Conservation (phyloP, 1,140 invertebrate genomes). For the Drosophila eugracilis region DNA sequence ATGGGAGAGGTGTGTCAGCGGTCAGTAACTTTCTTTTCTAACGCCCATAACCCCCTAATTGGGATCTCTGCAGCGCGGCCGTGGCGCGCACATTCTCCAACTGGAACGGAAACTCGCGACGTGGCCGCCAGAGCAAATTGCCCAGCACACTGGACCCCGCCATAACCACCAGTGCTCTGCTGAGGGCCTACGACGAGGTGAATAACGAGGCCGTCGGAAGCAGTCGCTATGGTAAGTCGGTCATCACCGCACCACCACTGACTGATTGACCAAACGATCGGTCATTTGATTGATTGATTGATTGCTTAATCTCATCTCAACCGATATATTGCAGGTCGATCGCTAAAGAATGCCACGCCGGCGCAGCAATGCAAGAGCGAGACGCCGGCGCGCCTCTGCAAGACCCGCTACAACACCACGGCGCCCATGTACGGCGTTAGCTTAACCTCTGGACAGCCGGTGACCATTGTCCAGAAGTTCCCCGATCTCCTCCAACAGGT, state of each 20-base stretch:
- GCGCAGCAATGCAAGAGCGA: constrained; percentile 85
- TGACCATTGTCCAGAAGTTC: constrained; percentile 97
- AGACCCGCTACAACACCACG: constrained; percentile 95
- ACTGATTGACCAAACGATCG: constrained; percentile 34
- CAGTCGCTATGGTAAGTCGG: constrained; percentile 83
- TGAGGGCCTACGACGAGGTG: constrained; percentile 88
- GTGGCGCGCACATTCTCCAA: constrained; percentile 87
- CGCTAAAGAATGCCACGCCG: constrained; percentile 67
- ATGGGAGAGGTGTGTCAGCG: too few relatives aligned
- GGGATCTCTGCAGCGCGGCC: constrained; percentile 86
- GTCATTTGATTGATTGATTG: constrained; percentile 41
- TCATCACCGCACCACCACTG: constrained; percentile 33
- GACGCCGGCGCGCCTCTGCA: constrained; percentile 91
- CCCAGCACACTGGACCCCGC: constrained; percentile 89
- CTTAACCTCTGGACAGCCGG: constrained; percentile 95
- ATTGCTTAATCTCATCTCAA: constrained; percentile 17
- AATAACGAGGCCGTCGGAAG: constrained; percentile 84
- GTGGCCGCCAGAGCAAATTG: constrained; percentile 83
- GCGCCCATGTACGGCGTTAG: constrained; percentile 97
- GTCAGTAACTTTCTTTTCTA: constrained; percentile 73
- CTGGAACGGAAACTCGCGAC: constrained; percentile 84
- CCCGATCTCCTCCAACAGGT: constrained; percentile 97
- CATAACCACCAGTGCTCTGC: constrained; percentile 89
- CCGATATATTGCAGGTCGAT: constrained; percentile 66
- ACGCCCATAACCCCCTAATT: constrained; percentile 61